Base-by-base conservation (phyloP, 2,888 invertebrate genomes). In the Macroteleia sp. region DNA sequence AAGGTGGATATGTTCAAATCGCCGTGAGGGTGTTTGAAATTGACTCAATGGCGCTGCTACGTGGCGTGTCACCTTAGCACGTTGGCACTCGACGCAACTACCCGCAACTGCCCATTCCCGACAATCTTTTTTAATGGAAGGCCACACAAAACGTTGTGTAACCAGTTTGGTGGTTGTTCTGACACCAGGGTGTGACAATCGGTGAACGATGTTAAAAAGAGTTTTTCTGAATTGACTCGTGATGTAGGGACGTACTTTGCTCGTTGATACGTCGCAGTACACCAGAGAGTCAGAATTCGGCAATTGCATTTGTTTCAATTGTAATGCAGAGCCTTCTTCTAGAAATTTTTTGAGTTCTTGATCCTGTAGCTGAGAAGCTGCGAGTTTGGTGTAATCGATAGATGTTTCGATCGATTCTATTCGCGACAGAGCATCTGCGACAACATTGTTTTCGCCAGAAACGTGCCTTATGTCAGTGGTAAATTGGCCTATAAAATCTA, bases 1-100 rank as follows among this genome's bases (percentile, higher is more conserved):
- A 0, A 89, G 71, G 56, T 91, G 88, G 1, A 90, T 61, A 52
- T 88, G 83, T 6, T 76, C 52, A 77, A 91, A 87, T 12, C 89
- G 76, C 12, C 14, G 34, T 5, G 25, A 25, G 25, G 25, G 25
- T 5, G 6, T 6, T 6, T 3, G 3, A 25, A 25, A 25, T 25
- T 3, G 25, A 5, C 6, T 3, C 6, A 25, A 6, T 5, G 25
- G 25, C 3, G 25, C 25, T 25, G 25, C 25, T 25, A 25, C 25
- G 6, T 25, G 25, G 25, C 25, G 25, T 6, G 25, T 25, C 6
- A 25, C 6, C 6, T 25, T 25, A 6, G 25, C 25, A 3, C 6
- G 3, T 6, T 25, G 25, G 6, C 25, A 25, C 25, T 25, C 25
- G 25, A 25, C 6, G 6, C 25, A 25, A 25, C 6, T 25, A 5